A percentile compares a stretch with the other conserved stretches of the same genome.
phyloP scores from a whole-genome alignment of 2,113 vertebrate species.

The Ranitomeya variabilis region DNA sequence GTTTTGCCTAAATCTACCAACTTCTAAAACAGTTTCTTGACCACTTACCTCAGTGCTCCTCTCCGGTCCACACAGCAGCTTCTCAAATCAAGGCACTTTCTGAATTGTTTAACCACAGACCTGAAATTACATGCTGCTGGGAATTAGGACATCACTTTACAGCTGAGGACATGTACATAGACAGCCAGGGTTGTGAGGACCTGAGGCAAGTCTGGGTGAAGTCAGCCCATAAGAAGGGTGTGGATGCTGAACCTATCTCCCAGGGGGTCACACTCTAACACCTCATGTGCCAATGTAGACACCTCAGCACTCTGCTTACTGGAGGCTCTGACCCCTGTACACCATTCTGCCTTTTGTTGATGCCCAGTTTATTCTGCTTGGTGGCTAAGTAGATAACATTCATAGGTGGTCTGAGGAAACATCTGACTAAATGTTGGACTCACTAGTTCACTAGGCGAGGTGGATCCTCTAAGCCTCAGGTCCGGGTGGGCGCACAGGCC shows the following conservation, averaged over 20 bases:
- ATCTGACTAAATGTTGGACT: too few relatives aligned
- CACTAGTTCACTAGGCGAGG: too few relatives aligned
- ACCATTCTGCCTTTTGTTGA: background rate
- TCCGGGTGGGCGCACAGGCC: too few relatives aligned
- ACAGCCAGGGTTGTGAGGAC: background rate
- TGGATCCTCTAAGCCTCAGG: too few relatives aligned
- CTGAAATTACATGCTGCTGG: too few relatives aligned
- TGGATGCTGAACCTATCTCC: background rate
- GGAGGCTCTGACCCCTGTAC: background rate
- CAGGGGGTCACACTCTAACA: background rate
- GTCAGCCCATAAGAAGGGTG: background rate
- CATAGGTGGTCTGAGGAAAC: too few relatives aligned
- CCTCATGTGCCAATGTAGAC: background rate
- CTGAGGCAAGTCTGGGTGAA: background rate
- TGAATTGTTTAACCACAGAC: slow-evolving; percentile 21
- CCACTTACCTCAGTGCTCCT: background rate
- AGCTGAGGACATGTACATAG: background rate
- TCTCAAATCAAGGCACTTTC: background rate
- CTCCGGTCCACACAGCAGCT: background rate
- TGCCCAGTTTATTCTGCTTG: background rate
- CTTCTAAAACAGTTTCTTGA: background rate
- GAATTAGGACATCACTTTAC: background rate
- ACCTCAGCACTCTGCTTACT: background rate
- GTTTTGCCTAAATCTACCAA: background rate
- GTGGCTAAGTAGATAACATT: too few relatives aligned